Percentiles rank a stretch among this genome's conserved stretches.
Evolutionary conservation across 2,888 invertebrate genomes (phyloP).

Genomic region (Ormyrus nitidulus): DNA sequence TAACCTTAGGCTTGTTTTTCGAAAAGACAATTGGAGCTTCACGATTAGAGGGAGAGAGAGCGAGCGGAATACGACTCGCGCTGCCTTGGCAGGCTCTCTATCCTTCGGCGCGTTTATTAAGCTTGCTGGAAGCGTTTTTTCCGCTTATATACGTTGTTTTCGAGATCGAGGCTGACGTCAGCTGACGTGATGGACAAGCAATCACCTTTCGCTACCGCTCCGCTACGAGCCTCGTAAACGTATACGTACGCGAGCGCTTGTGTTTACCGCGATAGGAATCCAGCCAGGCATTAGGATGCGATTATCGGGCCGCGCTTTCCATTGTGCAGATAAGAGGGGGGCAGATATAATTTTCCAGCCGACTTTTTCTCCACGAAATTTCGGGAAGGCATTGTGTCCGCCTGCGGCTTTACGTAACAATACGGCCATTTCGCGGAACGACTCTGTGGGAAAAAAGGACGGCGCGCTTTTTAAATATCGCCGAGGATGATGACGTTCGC

Average conservation of each 20-base stretch:
- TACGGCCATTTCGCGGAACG: constrained; percentile 10
- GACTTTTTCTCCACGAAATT: no score
- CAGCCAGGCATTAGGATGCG: background rate
- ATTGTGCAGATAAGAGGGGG: background rate
- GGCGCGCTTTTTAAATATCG: constrained; percentile 57
- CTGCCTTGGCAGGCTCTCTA: background rate
- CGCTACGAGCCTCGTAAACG: background rate
- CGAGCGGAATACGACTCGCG: background rate
- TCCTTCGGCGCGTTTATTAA: no score
- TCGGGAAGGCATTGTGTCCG: no score
- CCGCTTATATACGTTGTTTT: constrained; percentile 25
- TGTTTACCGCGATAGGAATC: background rate
- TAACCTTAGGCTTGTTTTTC: background rate
- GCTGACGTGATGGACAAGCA: constrained; percentile 39
- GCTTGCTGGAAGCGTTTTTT: constrained; percentile 5
- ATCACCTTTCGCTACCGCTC: constrained; percentile 25
- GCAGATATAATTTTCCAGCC: no score
- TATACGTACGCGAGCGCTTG: background rate
- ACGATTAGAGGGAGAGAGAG: background rate
- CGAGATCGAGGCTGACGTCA: constrained; percentile 44
- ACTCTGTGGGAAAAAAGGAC: constrained; percentile 25
- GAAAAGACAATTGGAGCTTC: background rate
- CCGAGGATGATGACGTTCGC: constrained; percentile 41
- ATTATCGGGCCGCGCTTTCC: no score
- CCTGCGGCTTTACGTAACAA: no score